phyloP scores from a whole-genome alignment of 2,888 invertebrate genomes.

The Melanostoma mellinum region DNA sequence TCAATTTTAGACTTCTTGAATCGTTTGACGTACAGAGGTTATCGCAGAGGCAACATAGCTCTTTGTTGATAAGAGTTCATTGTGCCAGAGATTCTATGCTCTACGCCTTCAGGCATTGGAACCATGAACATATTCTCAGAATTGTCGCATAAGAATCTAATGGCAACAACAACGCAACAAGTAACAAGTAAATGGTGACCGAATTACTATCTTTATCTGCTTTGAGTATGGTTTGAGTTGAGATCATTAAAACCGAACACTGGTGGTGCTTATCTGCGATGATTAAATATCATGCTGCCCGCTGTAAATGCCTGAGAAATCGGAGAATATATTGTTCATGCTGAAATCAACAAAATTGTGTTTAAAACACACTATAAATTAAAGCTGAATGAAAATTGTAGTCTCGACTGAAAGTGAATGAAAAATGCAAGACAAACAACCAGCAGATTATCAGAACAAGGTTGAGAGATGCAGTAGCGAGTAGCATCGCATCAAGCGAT shows the following conservation, averaged over 20 bases:
- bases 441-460: conserved; percentile 25
- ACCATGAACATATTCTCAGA: conserved; percentile 15
- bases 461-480: conserved; percentile 45
- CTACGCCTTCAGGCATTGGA: neutral
- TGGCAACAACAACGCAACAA: conserved; percentile 24
- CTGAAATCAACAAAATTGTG: conserved; percentile 52
- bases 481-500: conserved; percentile 31
- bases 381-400: conserved; percentile 33
- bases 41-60: conserved; percentile 74
- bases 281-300: conserved; percentile 33
- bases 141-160: conserved; percentile 28
- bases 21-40: conserved; percentile 74
- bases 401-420: conserved; percentile 18
- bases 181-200: conserved; percentile 46
- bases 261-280: conserved; percentile 50
- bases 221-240: conserved; percentile 21
- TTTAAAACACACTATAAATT: conserved; percentile 41
- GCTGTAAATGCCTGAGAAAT: conserved; percentile 19
- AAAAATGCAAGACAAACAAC: conserved; percentile 25
- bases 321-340: conserved; percentile 21
- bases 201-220: conserved; percentile 46
- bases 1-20: neutral
- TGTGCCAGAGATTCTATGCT: conserved; percentile 72
- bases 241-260: conserved; percentile 46
- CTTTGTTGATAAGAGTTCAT: conserved; percentile 77